A percentile compares a stretch with the other conserved stretches of the same genome.
Conservation (phyloP, 2,888 invertebrate species). For the Dendrolimus pini region DNA sequence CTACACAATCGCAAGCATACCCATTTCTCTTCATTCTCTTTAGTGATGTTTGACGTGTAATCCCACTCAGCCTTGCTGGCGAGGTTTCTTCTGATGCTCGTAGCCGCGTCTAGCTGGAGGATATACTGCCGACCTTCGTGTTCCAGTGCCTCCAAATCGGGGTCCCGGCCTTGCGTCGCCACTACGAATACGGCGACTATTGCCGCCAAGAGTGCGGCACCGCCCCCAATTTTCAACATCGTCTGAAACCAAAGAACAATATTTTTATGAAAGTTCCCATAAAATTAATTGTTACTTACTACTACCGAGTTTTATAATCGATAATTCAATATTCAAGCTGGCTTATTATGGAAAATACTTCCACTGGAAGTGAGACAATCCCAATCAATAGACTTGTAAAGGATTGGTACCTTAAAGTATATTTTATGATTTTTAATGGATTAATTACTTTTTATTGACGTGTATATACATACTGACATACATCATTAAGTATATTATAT, state of each 20-base stretch:
- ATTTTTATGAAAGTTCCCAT: constrained; percentile 3
- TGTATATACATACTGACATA: too few species aligned
- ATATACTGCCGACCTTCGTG: constrained; percentile 79
- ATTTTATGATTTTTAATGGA: too few species aligned
- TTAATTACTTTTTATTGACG: too few species aligned
- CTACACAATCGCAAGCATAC: constrained; percentile 23
- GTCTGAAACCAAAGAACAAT: constrained; percentile 40
- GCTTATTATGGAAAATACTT: too few species aligned
- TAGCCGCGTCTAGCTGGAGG: constrained; percentile 76
- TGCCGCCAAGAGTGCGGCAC: constrained; percentile 59
- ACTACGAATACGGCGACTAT: constrained; percentile 69
- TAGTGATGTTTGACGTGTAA: constrained; percentile 86
- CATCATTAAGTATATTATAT: too few species aligned
- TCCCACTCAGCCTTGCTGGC: constrained; percentile 81
- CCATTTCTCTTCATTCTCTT: constrained; percentile 75
- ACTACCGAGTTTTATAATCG: too few species aligned
- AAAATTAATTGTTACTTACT: too few species aligned
- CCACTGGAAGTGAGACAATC: too few species aligned
- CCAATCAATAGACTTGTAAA: too few species aligned
- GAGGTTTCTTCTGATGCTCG: constrained; percentile 77
- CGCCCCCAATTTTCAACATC: constrained; percentile 68
- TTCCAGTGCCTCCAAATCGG: constrained; percentile 71
- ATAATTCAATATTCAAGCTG: too few species aligned
- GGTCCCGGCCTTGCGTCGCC: constrained; percentile 69
- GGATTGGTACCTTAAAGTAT: too few species aligned